Evolutionary conservation across 2,113 vertebrate species (phyloP), one percentile per base, ranked within the genome.

Genomic region (Atherinomorus stipes): DNA sequence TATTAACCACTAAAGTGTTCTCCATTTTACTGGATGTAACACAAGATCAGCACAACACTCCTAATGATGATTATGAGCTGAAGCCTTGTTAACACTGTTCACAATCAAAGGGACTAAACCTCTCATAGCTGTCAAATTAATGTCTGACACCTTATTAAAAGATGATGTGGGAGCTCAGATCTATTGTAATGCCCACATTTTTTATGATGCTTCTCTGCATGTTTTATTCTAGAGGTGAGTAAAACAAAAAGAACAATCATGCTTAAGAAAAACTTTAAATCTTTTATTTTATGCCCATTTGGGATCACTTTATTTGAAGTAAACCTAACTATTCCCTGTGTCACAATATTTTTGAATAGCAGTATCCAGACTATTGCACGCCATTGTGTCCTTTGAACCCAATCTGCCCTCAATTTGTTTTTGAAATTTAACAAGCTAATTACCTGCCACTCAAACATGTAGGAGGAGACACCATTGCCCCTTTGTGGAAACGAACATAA

Each of bases 341-440:
- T 12, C 38, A 40, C 38, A 3, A 40, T 11, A 57, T 62, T 3
- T 31, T 31, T 31, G 7, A 31, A 7, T 31, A 31, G 28, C 7
- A 7, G 28, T 31, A 31, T 7, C 8, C 31, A 5, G 31, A 34
- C 31, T 34, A 8, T 34, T 7, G 7, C 31, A 34, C 9, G 31
- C 5, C 31, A 34, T 34, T 7, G 7, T 34, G 9, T 34, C 4
- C 31, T 34, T 54, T 5, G 1, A 2, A 53, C 38, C 38, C 44
- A 51, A 57, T 79, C 52, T 18, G 31, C 47, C 52, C 22, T 49
- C 64, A 40, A 76, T 71, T 22, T 38, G 50, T 50, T 50, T 56
- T 64, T 66, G 61, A 71, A 67, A 74, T 67, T 70, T 34, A 18
- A 22, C 26, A 25, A 58, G 63, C 58, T 81, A 64, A 87, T 81